Base-by-base conservation (phyloP, 1,140 invertebrate species). In the Calliopsis andreniformis region DNA sequence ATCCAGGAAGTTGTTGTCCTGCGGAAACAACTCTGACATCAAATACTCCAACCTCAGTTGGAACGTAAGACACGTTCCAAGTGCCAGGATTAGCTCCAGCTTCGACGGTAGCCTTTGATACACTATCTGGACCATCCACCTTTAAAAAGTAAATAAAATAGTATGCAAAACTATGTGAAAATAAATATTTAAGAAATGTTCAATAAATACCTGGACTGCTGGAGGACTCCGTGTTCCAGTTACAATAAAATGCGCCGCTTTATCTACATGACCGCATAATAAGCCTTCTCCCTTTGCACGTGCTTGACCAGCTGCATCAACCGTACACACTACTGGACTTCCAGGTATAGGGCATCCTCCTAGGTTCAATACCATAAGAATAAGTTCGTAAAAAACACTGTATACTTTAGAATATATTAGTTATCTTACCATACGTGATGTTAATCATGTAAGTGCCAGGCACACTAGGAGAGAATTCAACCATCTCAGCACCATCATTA, bases 391-490 rank as follows among this genome's bases (percentile, higher is more conserved):
- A n/a, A n/a, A n/a, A n/a, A n/a, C n/a, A n/a, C n/a, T n/a, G n/a
- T n/a, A n/a, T n/a, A n/a, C n/a, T n/a, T n/a, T n/a, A n/a, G n/a
- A 53, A 32, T 7, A 0, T 20, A 2, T 18, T 16, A 1, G 14
- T 47, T 12, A 94, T 43, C 97, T 96, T 79, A 87, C 97, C 98
- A 87, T 98, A 98, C 35, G 95, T 96, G 8, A 99, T 94, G 63
- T 95, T 95, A 49, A 99, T 95, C 90, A 97, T 95, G 87, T 99
- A 98, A 84, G 96, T 96, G 78, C 98, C 98, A 28, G 98, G 95
- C 62, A 97, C 94, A 3, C 95, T 95, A 4, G 98, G 98, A 53
- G 96, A 93, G 87, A 99, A 97, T 83, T 97, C 96, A 56, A 99
- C 95, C 83, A 96, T 93, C 83, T 95, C 94, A 20, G 94, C 93